Conservation (phyloP, 2,113 vertebrate species). For the Tursiops truncatus region DNA sequence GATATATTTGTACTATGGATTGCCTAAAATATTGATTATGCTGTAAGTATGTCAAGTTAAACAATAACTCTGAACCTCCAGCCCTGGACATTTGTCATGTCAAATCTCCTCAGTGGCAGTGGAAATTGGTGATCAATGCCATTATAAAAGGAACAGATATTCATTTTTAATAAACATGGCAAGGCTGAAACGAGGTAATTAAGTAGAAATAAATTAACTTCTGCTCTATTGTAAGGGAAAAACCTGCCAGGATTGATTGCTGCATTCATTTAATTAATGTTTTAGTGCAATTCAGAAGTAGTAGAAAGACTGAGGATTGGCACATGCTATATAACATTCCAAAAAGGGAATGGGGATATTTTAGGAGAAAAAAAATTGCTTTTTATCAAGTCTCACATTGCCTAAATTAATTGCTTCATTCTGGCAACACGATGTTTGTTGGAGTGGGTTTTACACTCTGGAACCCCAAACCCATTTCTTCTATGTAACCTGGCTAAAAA, state of each 20-base stretch:
- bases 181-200: slow-evolving; percentile 66
- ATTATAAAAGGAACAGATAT: slow-evolving; percentile 72
- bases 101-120: slow-evolving; percentile 36
- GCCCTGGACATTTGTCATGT: slow-evolving; percentile 72
- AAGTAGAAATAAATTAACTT: slow-evolving; percentile 75
- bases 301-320: slow-evolving; percentile 29
- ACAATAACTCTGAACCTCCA: slow-evolving; percentile 65
- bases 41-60: slow-evolving; percentile 68
- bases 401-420: slow-evolving; percentile 41
- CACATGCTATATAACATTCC: background rate
- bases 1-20: slow-evolving; percentile 75
- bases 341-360: slow-evolving; percentile 11
- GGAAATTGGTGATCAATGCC: slow-evolving; percentile 77
- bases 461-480: background rate
- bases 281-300: slow-evolving; percentile 50
- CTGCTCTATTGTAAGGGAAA: slow-evolving; percentile 35
- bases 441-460: background rate
- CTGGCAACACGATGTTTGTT: background rate
- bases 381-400: background rate
- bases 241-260: slow-evolving; percentile 44
- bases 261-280: slow-evolving; percentile 66
- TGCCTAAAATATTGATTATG: slow-evolving; percentile 78
- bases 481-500: background rate
- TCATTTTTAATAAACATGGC: slow-evolving; percentile 77
- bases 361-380: background rate